Evolutionary conservation across 2,797 vertebrate genomes (phyloP).

Genomic region (Uromys caudimaculatus): DNA sequence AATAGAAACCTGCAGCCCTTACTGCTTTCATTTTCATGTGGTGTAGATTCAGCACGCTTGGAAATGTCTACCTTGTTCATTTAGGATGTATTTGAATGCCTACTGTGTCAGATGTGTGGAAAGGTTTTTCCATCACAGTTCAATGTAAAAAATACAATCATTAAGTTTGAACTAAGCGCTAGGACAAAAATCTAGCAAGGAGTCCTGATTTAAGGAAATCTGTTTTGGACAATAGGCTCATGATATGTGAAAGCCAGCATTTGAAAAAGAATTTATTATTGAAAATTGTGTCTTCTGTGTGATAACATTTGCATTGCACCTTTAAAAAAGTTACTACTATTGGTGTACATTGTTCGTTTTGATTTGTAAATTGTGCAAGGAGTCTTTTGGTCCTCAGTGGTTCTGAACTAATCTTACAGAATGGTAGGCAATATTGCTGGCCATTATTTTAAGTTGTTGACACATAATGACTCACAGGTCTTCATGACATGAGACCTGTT

Average conservation of each 20-base stretch:
- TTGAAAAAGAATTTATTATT: slow-evolving; percentile 43
- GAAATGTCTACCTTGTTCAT: slow-evolving; percentile 81
- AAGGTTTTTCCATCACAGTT: slow-evolving; percentile 34
- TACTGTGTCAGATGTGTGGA: slow-evolving; percentile 20
- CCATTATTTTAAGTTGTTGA: slow-evolving; percentile 23
- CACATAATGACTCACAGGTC: slow-evolving; percentile 4
- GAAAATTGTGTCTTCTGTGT: neutral
- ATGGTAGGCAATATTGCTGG: slow-evolving; percentile 21
- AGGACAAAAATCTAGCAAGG: slow-evolving; percentile 10
- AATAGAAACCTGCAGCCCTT: slow-evolving; percentile 86
- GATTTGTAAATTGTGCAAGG: slow-evolving; percentile 22
- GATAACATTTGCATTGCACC: neutral
- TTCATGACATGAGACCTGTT: neutral
- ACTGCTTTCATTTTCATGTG: slow-evolving; percentile 86
- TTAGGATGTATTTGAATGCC: slow-evolving; percentile 31
- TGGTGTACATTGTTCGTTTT: slow-evolving; percentile 43
- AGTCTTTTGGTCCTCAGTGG: slow-evolving; percentile 17
- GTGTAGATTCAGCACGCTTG: slow-evolving; percentile 82
- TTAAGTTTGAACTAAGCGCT: slow-evolving; percentile 36
- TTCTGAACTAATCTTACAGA: slow-evolving; percentile 53
- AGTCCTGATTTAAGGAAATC: neutral
- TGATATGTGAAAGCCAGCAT: slow-evolving; percentile 37
- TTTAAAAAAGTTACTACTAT: neutral
- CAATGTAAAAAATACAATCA: slow-evolving; percentile 16
- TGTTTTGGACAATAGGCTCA: slow-evolving; percentile 18